Evolutionary conservation across 2,797 vertebrate genomes (phyloP).

Genomic region (Picus viridis): DNA sequence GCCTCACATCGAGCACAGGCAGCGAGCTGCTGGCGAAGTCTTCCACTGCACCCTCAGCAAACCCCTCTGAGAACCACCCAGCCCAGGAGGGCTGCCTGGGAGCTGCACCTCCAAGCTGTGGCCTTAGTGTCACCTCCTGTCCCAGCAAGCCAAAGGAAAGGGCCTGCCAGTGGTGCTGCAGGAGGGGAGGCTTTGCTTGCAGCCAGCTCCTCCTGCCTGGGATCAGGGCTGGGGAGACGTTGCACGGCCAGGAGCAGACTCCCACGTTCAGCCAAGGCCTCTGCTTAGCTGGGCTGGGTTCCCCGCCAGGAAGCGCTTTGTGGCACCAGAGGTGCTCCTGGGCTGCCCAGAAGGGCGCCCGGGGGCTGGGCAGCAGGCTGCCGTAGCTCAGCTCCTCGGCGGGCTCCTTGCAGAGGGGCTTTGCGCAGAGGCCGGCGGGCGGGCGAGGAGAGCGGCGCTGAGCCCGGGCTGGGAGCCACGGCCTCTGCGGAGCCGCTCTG

Average conservation of each 20-base stretch:
- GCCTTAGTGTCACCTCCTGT: background rate
- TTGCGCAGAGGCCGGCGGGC: background rate
- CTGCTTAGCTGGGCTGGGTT: background rate
- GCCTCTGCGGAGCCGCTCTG: background rate
- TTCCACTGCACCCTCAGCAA: background rate
- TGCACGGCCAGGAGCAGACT: background rate
- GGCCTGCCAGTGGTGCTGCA: background rate
- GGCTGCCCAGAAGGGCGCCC: background rate
- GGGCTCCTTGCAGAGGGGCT: background rate
- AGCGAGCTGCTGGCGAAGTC: background rate
- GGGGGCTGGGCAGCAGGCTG: background rate
- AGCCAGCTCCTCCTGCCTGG: background rate
- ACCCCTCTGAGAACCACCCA: background rate
- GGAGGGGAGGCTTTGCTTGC: background rate
- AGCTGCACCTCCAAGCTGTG: background rate
- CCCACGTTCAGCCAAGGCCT: fast-evolving
- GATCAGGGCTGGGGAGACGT: background rate
- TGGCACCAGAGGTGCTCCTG: background rate
- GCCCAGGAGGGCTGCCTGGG: background rate
- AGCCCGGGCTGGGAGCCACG: fast-evolving
- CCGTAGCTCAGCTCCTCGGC: background rate
- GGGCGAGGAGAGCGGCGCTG: background rate
- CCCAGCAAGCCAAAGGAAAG: fast-evolving
- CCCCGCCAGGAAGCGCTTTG: background rate
- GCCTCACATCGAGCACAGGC: no score